These are phyloP conservation scores for Sebastes hopkinsi DNA, from an alignment of 2,797 vertebrate genomes.

Conservation along the genomic window DNA sequence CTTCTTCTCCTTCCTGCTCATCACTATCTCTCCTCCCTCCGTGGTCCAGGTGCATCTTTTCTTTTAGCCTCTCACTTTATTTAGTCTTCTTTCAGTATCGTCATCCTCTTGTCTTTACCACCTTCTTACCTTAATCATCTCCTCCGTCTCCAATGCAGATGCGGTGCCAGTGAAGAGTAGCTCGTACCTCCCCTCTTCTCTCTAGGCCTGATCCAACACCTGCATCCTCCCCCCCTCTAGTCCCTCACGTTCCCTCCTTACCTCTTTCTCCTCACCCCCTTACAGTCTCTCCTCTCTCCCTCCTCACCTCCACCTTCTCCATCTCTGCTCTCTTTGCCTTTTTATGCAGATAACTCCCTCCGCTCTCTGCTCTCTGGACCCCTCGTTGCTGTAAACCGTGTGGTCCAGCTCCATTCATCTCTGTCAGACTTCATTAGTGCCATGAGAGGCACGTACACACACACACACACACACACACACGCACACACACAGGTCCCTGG, in stretches of 20 bases:
- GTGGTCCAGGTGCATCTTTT: background rate
- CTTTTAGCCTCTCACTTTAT: background rate
- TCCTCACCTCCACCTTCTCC: constrained; percentile 36
- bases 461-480: constrained; percentile 31
- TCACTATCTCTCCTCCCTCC: background rate
- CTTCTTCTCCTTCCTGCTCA: background rate
- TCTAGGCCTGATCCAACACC: constrained; percentile 7
- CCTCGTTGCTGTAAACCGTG: constrained; percentile 63
- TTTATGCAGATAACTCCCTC: constrained; percentile 73
- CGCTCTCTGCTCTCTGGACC: constrained; percentile 45
- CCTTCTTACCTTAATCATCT: constrained; percentile 21
- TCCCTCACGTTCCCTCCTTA: background rate
- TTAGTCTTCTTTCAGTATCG: background rate
- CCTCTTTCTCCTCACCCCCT: background rate
- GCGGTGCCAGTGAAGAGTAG: constrained; percentile 20
- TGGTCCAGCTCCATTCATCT: constrained; percentile 81
- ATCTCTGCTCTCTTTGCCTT: constrained; percentile 27
- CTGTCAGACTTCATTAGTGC: constrained; percentile 80
- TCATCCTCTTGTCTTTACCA: constrained; percentile 11
- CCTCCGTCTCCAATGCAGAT: constrained; percentile 13
- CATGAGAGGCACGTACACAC: constrained; percentile 47
- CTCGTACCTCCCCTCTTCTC: background rate
- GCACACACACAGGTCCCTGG: constrained; percentile 43
- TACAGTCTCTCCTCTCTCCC: background rate
- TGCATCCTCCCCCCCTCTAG: constrained; percentile 19